Percentiles rank a stretch among this genome's conserved stretches.
These are phyloP conservation scores for Drosophila austrosaltans DNA, from an alignment of 2,888 invertebrate genomes.

Conservation along the genomic window DNA sequence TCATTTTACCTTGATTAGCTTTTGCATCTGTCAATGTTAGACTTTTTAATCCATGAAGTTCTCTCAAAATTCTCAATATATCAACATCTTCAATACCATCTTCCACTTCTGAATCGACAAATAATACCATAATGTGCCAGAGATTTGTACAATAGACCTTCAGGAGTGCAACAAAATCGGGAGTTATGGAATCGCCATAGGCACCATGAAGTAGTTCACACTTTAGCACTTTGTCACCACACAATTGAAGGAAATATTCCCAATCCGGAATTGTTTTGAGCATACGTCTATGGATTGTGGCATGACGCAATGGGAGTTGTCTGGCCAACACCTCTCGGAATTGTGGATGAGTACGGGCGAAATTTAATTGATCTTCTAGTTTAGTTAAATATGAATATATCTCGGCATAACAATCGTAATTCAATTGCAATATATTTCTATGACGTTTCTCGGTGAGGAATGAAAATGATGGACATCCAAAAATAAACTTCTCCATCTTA, in stretches of 20 bases:
- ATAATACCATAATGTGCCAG: constrained; percentile 52
- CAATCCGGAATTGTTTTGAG: constrained; percentile 49
- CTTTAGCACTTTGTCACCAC: constrained; percentile 50
- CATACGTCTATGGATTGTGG: constrained; percentile 56
- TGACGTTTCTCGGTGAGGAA: constrained; percentile 50
- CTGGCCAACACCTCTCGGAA: constrained; percentile 45
- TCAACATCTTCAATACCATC: constrained; percentile 16
- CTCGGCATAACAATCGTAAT: constrained; percentile 60
- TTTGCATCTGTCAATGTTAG: constrained; percentile 59
- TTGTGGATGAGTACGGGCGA: constrained; percentile 50
- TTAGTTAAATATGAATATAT: constrained; percentile 54
- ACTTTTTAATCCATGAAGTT: constrained; percentile 41
- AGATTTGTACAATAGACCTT: constrained; percentile 48
- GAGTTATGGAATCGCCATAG: constrained; percentile 45
- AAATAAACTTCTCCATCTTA: constrained; percentile 56
- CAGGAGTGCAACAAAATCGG: constrained; percentile 51
- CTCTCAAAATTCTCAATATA: constrained; percentile 33
- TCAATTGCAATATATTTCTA: constrained; percentile 51
- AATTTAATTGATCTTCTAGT: constrained; percentile 58
- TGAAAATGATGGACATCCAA: constrained; percentile 51
- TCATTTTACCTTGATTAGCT: constrained; percentile 42
- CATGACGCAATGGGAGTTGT: constrained; percentile 32
- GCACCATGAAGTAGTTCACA: constrained; percentile 58
- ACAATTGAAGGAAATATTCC: constrained; percentile 50
- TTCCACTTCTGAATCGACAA: constrained; percentile 44